phyloP scores from a whole-genome alignment of 1,140 invertebrate species.

The Zaprionus camerounensis region DNA sequence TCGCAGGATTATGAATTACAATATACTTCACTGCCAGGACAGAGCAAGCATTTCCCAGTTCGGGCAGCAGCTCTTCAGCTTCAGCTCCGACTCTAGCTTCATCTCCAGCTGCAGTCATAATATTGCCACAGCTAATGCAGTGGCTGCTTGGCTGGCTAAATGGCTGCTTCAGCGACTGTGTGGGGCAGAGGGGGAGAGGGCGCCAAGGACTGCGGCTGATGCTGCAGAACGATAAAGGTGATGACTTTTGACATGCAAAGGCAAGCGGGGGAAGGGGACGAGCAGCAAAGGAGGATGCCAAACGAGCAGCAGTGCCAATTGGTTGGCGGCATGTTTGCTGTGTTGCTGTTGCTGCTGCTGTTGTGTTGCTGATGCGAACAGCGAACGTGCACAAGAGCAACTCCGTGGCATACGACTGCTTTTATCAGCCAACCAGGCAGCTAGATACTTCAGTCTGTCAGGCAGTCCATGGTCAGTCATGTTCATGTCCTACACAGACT shows the following conservation, averaged over 20 bases:
- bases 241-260: conserved; percentile 77
- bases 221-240: conserved; percentile 68
- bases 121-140: conserved; percentile 75
- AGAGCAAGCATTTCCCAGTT: conserved; percentile 9
- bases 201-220: conserved; percentile 33
- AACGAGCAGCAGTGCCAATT: conserved; percentile 49
- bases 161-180: conserved; percentile 26
- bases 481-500: conserved; percentile 11
- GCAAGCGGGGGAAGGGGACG: not conserved
- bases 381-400: conserved; percentile 68
- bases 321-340: conserved; percentile 63
- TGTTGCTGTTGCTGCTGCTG: conserved; percentile 1
- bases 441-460: conserved; percentile 37
- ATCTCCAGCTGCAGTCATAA: conserved; percentile 65
- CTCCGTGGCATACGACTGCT: conserved; percentile 51
- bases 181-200: not conserved
- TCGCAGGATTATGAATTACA: conserved; percentile 80
- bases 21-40: conserved; percentile 66
- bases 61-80: not conserved
- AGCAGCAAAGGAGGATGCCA: not conserved
- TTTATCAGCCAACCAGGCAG: conserved; percentile 55
- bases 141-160: conserved; percentile 61
- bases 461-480: conserved; percentile 37
- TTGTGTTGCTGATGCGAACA: conserved; percentile 9
- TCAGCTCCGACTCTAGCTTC: conserved; percentile 1